Evolutionary conservation across 1,140 invertebrate genomes (phyloP), one percentile per base, ranked within the genome.

Genomic region (Homalodisca vitripennis): DNA sequence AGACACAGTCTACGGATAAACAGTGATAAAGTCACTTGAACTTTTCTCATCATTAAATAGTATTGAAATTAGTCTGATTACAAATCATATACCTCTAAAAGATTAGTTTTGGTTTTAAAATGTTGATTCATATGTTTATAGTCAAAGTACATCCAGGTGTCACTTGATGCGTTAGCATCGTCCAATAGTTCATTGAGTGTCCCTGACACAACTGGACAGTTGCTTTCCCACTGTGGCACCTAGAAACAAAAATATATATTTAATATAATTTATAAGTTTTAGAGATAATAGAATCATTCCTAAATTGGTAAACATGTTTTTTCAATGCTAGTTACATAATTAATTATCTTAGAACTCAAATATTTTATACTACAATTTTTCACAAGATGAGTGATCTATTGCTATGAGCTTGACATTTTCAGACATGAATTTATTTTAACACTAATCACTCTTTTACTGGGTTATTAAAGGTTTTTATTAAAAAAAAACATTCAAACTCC

Each of bases 101-200:
- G 30, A 22, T 2, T 41, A 1, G 82, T 75, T 65, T 87, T 80
- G 68, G 83, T 79, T 73, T 81, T 73, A 75, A 91, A 87, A 83
- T 89, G 87, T 69, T 91, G 83, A 66, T 85, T 82, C 79, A 94
- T 84, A 79, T 93, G 87, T 80, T 93, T 93, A 77, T 95, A 95
- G 80, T 94, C 92, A 81, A 91, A 91, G 78, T 94, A 94, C 78
- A 87, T 84, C 87, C 91, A 94, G 65, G 83, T 73, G 6, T 76
- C 70, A 51, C 77, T 78, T 51, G 82, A 70, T 34, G 76, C 73
- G 62, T 82, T 66, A 65, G 74, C 70, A 70, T 77, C 63, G 57
- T 66, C 34, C 17, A 89, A 60, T 80, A 94, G 91, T 51, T 88
- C 83, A 72, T 81, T 78, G 63, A 92, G 82, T 1, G 83, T 86